phyloP scores from a whole-genome alignment of 1,140 invertebrate genomes.

The Heliconius hewitsoni region DNA sequence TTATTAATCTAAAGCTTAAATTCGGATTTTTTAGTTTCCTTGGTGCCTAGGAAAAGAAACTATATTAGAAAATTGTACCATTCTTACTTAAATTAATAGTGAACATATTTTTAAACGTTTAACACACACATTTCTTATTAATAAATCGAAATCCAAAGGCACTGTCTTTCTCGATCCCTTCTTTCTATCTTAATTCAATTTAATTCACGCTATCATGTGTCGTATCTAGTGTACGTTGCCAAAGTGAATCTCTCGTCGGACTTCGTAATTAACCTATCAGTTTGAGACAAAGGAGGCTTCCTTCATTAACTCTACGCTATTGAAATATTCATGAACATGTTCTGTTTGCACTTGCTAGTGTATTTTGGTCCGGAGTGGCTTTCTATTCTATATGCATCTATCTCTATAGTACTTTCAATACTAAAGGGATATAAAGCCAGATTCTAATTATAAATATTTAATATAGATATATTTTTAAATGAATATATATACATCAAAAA shows the following conservation, averaged over 20 bases:
- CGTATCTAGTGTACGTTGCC: conserved; percentile 39
- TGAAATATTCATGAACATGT: conserved; percentile 74
- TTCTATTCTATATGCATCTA: neutral
- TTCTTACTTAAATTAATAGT: too few relatives aligned
- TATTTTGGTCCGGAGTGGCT: conserved; percentile 16
- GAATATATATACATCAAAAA: too few relatives aligned
- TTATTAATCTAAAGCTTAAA: too few relatives aligned
- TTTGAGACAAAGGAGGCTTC: conserved; percentile 66
- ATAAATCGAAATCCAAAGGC: too few relatives aligned
- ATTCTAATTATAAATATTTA: neutral
- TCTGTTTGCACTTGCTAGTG: conserved; percentile 26
- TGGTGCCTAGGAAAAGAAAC: too few relatives aligned
- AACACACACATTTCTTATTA: too few relatives aligned
- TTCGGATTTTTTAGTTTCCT: too few relatives aligned
- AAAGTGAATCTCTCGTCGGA: conserved; percentile 48
- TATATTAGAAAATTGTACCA: too few relatives aligned
- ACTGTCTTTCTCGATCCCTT: neutral
- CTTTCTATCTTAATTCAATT: conserved; percentile 22
- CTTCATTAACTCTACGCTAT: conserved; percentile 72
- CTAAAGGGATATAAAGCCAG: neutral
- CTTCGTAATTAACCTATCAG: conserved; percentile 66
- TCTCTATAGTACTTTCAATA: neutral
- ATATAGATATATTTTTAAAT: too few relatives aligned
- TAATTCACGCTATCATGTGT: conserved; percentile 42
- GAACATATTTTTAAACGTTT: too few relatives aligned